Evolutionary conservation across 2,888 invertebrate species (phyloP), one percentile per base, ranked within the genome.

Genomic region (Asteroscopus sphinx): DNA sequence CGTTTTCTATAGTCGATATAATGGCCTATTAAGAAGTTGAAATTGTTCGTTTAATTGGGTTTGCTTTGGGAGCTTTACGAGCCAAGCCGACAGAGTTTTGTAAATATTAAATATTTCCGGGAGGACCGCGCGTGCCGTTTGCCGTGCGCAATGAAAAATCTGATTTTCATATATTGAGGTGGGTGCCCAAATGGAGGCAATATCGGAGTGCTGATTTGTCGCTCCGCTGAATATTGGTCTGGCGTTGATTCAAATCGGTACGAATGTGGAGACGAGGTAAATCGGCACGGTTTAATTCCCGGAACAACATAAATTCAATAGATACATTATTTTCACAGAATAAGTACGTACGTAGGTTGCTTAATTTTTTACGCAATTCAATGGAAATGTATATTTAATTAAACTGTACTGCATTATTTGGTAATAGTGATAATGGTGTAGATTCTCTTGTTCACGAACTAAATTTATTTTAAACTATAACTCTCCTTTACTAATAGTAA

Each of bases 161-260:
- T 67, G 81, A 90, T 91, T 91, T 90, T 86, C 87, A 88, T 90
- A 88, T 90, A 89, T 90, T 88, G 89, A 90, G 85, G 87, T 87
- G 86, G 83, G 85, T 88, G 82, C 85, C 88, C 89, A 92, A 92
- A 92, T 92, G 89, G 91, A 92, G 93, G 92, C 91, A 93, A 93
- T 93, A 92, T 92, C 88, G 92, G 87, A 91, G 90, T 93, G 90
- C 91, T 91, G 93, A 93, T 93, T 93, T 93, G 90, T 90, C 93
- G 92, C 92, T 89, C 84, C 87, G 80, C 80, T 91, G 92, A 85
- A 90, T 92, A 91, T 92, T 88, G 91, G 87, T 90, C 87, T 91
- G 90, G 90, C 89, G 90, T 85, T 89, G 92, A 92, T 91, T 91
- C 91, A 90, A 91, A 91, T 90, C 88, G 84, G 81, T 81, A 80